These are phyloP conservation scores for Phrynocephalus guinanensis DNA, from an alignment of 2,797 vertebrate genomes.

Conservation along the genomic window DNA sequence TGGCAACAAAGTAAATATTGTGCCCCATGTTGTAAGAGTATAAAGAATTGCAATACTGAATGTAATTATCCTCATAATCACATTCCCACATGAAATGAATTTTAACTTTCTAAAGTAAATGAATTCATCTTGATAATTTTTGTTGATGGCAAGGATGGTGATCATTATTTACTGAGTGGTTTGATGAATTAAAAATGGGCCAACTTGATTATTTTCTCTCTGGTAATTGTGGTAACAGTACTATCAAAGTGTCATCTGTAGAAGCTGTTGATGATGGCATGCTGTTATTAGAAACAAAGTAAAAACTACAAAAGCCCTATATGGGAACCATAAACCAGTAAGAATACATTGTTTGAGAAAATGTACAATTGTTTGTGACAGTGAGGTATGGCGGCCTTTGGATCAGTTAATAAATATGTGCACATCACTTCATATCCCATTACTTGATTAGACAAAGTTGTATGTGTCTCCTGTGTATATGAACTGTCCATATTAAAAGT, in stretches of 20 bases:
- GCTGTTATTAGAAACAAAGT: constrained; percentile 2
- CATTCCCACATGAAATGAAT: not conserved
- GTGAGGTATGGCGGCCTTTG: not conserved
- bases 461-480: not conserved
- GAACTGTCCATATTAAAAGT: not conserved
- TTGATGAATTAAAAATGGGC: not conserved
- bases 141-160: not conserved
- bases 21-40: not conserved
- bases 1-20: not conserved
- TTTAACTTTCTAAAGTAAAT: not conserved
- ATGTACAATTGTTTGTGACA: not conserved
- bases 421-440: not conserved
- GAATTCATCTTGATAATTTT: not conserved
- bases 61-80: not conserved
- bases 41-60: not conserved
- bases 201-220: not conserved
- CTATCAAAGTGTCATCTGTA: not conserved
- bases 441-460: not conserved
- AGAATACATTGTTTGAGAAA: constrained; percentile 5
- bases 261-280: not conserved
- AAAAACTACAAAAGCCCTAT: not conserved
- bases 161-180: not conserved
- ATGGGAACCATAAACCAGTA: not conserved
- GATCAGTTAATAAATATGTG: not conserved
- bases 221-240: not conserved